A percentile compares a stretch with the other conserved stretches of the same genome.
phyloP scores from a whole-genome alignment of 2,888 invertebrate genomes.

The Sesamia inferens region DNA sequence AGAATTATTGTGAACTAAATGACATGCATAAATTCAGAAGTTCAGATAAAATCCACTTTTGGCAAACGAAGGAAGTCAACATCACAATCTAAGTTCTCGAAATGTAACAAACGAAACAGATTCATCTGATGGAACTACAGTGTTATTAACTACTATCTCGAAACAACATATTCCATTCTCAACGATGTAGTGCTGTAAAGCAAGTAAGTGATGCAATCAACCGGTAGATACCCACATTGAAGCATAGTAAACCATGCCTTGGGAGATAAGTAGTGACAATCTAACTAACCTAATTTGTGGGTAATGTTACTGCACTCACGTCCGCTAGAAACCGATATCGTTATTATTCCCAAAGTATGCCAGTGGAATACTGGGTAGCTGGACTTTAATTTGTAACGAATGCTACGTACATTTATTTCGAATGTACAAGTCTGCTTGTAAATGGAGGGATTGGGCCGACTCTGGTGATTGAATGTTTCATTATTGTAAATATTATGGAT shows the following conservation, averaged over 20 bases:
- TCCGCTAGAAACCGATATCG: conserved; percentile 79
- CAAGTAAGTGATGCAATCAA: conserved; percentile 37
- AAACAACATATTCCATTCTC: conserved; percentile 13
- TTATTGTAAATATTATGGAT: conserved; percentile 18
- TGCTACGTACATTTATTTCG: conserved; percentile 16
- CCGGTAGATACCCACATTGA: conserved; percentile 13
- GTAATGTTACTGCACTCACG: conserved; percentile 77
- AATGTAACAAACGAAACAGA: conserved; percentile 13
- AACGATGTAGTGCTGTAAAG: conserved; percentile 25
- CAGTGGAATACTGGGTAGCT: conserved; percentile 66
- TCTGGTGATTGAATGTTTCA: conserved; percentile 20
- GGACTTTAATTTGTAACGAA: conserved; percentile 37
- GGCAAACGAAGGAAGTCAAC: neutral
- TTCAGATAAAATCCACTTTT: conserved; percentile 6
- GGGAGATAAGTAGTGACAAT: conserved; percentile 81
- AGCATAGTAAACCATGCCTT: conserved; percentile 67
- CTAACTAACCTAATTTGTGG: conserved; percentile 83
- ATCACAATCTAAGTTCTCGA: conserved; percentile 13
- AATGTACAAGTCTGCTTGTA: conserved; percentile 26
- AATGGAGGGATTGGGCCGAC: conserved; percentile 7
- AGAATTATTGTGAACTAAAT: neutral
- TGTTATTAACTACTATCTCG: conserved; percentile 5
- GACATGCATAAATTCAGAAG: neutral
- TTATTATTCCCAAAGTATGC: conserved; percentile 74
- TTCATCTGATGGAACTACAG: conserved; percentile 10